Base-by-base conservation (phyloP, 2,888 invertebrate species). In the Lepetodrilus schrolli region DNA sequence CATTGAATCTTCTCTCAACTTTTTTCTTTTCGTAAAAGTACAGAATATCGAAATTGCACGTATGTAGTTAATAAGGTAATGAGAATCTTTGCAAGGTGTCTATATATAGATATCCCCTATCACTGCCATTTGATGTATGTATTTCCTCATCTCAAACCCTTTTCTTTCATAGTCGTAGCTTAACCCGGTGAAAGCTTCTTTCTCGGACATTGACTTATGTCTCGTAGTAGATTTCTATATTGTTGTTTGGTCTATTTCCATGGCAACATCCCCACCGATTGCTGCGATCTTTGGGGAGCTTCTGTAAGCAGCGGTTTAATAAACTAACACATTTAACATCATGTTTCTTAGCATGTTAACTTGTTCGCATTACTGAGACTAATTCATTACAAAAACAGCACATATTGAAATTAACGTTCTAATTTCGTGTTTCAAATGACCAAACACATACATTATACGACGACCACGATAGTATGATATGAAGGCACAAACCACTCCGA, bases 181-280 rank as follows among this genome's bases (percentile, higher is more conserved):
- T 26, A 30, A n/a, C 17, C 58, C 58, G 58, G 58, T 58, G 58
- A 43, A 2, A 43, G 17, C 10, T 17, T 43, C 51, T 26, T 23
- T 47, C 21, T 43, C 21, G n/a, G 23, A 43, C 68, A 43, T 23
- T 23, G 21, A 23, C 30, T 8, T 26, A 26, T 30, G 58, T n/a
- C 26, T 26, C 58, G 23, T 34, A 17, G 17, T 23, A 30, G 26
- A 30, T 47, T 7, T 43, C 47, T 68, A 23, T 17, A 43, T 43
- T 68, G 43, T 47, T 43, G 38, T 68, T 13, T 37, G 43, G 38
- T 5, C 37, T 36, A 37, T 66, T 66, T 66, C 43, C 43, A 37
- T 66, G 66, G 38, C 43, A 58, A 58, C 34, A 58, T n/a, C 58
- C 58, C 58, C 58, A 2, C 34, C 8, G 58, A 58, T 58, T 58